Evolutionary conservation across 2,797 vertebrate species (phyloP).

Genomic region (Pteronotus mesoamericanus): DNA sequence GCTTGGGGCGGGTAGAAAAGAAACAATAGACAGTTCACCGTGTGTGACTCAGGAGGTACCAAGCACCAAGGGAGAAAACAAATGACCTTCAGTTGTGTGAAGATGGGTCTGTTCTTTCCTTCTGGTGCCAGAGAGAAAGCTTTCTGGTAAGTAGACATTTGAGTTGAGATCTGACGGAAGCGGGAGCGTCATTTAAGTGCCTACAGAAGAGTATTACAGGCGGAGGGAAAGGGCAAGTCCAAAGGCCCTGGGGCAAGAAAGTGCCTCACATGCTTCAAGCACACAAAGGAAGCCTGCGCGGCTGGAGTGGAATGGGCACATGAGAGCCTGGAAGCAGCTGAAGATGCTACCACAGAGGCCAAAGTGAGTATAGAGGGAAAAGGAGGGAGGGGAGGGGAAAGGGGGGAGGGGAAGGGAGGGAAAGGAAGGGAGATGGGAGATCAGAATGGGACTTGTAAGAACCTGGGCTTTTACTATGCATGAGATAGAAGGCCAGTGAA

Average conservation of each 20-base stretch:
- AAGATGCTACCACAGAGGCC: not conserved
- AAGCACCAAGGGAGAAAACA: not conserved
- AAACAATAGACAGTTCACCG: not conserved
- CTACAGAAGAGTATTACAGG: not conserved
- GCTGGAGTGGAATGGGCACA: not conserved
- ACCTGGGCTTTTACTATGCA: not conserved
- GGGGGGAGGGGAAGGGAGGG: not conserved
- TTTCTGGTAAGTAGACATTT: not conserved
- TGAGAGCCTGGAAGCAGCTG: not conserved
- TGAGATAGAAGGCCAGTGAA: not conserved
- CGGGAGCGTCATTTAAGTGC: not conserved
- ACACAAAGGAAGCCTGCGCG: not conserved
- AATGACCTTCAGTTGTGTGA: not conserved
- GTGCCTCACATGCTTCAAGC: no score
- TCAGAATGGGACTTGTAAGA: not conserved
- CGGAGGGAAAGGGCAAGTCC: not conserved
- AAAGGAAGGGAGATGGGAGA: accelerated
- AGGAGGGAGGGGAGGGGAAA: not conserved
- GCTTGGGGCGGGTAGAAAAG: not conserved
- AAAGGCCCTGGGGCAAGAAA: not conserved
- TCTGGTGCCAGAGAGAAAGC: not conserved
- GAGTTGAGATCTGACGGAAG: not conserved
- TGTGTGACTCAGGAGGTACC: not conserved
- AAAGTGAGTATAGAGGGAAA: accelerated
- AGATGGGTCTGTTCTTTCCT: not conserved